Evolutionary conservation across 2,113 vertebrate species (phyloP).

Genomic region (Callaeas wilsoni): DNA sequence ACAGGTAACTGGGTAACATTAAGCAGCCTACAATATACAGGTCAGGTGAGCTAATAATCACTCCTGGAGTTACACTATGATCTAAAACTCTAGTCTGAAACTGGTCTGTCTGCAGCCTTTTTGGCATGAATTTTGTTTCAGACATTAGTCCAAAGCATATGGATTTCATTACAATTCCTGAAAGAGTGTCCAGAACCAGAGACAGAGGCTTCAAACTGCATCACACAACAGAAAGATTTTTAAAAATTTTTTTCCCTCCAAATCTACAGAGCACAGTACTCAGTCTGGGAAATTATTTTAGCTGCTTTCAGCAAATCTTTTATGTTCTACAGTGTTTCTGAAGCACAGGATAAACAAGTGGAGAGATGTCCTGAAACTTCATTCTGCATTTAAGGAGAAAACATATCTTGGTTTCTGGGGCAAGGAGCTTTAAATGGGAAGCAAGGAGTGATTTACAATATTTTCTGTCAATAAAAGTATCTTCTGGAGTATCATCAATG

Average conservation of each 20-base stretch:
- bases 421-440: not conserved
- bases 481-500: not conserved
- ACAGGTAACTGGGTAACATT: not conserved
- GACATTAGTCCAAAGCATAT: not conserved
- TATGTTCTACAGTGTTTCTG: not conserved
- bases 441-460: not conserved
- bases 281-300: not conserved
- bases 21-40: not conserved
- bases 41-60: conserved; percentile 32
- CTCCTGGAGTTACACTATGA: not conserved
- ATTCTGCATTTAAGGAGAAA: not conserved
- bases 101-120: not conserved
- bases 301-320: not conserved
- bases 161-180: not conserved
- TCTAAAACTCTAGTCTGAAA: conserved; percentile 24
- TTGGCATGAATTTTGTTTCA: not conserved
- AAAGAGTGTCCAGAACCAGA: not conserved
- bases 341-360: not conserved
- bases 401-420: not conserved
- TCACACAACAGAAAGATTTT: not conserved
- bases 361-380: not conserved
- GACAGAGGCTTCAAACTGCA: not conserved
- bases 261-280: not conserved
- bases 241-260: not conserved
- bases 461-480: not conserved